A percentile compares a stretch with the other conserved stretches of the same genome.
Conservation (phyloP, 2,888 invertebrate species). For the Xanthostigma xanthostigma region DNA sequence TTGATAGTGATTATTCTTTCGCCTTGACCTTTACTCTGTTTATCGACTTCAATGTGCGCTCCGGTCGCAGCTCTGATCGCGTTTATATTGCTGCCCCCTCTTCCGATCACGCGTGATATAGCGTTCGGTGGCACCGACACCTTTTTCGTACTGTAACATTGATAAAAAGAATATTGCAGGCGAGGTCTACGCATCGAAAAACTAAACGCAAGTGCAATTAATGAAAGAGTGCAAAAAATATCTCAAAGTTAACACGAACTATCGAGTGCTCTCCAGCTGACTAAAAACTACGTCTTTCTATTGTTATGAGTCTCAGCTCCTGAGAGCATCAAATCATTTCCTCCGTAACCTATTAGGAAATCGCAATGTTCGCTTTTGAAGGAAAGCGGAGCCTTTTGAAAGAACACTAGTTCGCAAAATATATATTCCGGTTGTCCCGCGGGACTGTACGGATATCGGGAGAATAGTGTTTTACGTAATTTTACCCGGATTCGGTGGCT, state of each 20-base stretch:
- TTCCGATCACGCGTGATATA: slow-evolving; percentile 92
- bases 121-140: slow-evolving; percentile 89
- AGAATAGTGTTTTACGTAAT: too few species aligned
- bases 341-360: too few species aligned
- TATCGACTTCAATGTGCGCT: slow-evolving; percentile 96
- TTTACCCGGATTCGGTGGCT: slow-evolving; percentile 22
- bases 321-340: too few species aligned
- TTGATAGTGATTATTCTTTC: slow-evolving; percentile 92
- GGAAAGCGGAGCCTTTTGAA: too few species aligned
- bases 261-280: too few species aligned
- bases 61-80: slow-evolving; percentile 93
- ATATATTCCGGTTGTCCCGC: too few species aligned
- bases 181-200: slow-evolving; percentile 19
- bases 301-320: too few species aligned
- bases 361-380: too few species aligned
- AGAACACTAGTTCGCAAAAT: too few species aligned
- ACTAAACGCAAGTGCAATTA: slow-evolving; percentile 13
- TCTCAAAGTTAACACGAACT: neutral
- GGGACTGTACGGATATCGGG: too few species aligned
- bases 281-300: too few species aligned
- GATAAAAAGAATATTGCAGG: neutral
- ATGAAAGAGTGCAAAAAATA: neutral
- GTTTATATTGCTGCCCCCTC: slow-evolving; percentile 95
- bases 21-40: slow-evolving; percentile 86
- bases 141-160: slow-evolving; percentile 57